Percentiles rank a stretch among this genome's conserved stretches.
These are phyloP conservation scores for Digitonthophagus gazella DNA, from an alignment of 2,888 invertebrate genomes.

Conservation along the genomic window DNA sequence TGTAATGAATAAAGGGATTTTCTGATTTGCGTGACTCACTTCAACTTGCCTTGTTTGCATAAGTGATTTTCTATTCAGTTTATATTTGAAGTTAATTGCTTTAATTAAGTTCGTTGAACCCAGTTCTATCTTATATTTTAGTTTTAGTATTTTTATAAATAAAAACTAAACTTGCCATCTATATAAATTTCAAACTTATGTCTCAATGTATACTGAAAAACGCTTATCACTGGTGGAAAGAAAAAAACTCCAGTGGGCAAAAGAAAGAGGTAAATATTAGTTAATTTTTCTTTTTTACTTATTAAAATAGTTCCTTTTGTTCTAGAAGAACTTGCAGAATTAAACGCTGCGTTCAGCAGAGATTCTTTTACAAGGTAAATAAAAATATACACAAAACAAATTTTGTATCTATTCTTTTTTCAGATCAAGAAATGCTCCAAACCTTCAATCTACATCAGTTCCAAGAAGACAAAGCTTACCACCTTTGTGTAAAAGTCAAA, in stretches of 20 bases:
- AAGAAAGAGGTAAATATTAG: conserved; percentile 71
- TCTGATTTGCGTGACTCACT: not conserved
- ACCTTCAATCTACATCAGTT: conserved; percentile 35
- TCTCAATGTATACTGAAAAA: conserved; percentile 33
- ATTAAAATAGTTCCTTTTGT: conserved; percentile 33
- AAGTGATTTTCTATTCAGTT: not conserved
- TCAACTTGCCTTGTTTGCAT: too few species aligned
- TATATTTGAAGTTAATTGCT: not conserved
- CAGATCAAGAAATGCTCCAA: conserved; percentile 40
- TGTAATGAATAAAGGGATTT: not conserved
- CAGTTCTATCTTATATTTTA: conserved; percentile 34
- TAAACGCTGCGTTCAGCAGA: conserved; percentile 73
- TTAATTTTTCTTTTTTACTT: not conserved
- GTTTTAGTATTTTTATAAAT: conserved; percentile 36
- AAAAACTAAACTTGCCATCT: too few species aligned
- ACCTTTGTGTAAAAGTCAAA: conserved; percentile 46
- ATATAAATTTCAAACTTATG: conserved; percentile 26
- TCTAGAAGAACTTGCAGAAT: conserved; percentile 78
- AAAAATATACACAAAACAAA: too few species aligned
- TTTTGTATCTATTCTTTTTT: conserved; percentile 20
- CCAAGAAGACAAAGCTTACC: conserved; percentile 45
- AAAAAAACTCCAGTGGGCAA: conserved; percentile 91
- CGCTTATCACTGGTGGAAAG: conserved; percentile 71
- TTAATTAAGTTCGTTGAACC: too few species aligned
- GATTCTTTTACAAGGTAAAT: conserved; percentile 29